Conservation (phyloP, 2,797 vertebrate species). For the Propithecus perrieri region DNA sequence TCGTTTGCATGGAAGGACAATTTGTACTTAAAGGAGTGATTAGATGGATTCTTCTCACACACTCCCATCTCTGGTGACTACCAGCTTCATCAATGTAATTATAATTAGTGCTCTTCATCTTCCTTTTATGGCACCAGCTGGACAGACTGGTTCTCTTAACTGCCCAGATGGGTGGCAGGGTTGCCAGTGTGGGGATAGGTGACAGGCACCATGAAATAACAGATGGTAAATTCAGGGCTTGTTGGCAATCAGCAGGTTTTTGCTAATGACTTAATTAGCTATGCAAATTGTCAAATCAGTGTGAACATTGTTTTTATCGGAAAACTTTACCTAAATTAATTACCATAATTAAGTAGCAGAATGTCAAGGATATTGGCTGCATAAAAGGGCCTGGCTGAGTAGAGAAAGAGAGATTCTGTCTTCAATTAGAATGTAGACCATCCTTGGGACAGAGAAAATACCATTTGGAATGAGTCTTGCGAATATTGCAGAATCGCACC, state of each 20-base stretch:
- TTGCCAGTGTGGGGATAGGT: conserved; percentile 90
- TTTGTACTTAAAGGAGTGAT: conserved; percentile 83
- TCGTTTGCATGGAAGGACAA: conserved; percentile 82
- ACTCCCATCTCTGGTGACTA: conserved; percentile 89
- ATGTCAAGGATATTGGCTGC: conserved; percentile 92
- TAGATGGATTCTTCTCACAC: conserved; percentile 83
- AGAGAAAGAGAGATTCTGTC: conserved; percentile 84
- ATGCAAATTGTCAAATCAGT: conserved; percentile 99
- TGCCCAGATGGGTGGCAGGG: conserved; percentile 88
- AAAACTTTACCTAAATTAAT: conserved; percentile 99
- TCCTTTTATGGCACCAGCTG: conserved; percentile 92
- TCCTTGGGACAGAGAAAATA: conserved; percentile 74
- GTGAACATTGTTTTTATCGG: conserved; percentile 98
- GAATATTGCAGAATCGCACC: background rate
- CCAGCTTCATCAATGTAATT: conserved; percentile 91
- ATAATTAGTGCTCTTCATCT: conserved; percentile 92
- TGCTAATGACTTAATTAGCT: conserved; percentile 99
- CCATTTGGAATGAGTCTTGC: conserved; percentile 57
- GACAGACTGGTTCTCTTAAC: conserved; percentile 87
- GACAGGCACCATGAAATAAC: conserved; percentile 95
- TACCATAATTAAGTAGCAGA: conserved; percentile 95
- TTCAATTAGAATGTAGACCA: conserved; percentile 82
- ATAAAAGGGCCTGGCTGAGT: conserved; percentile 86
- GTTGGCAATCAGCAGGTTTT: conserved; percentile 96
- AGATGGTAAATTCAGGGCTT: conserved; percentile 98